Evolutionary conservation across 1,140 invertebrate genomes (phyloP), one percentile per base, ranked within the genome.

Genomic region (Doryteuthis pealeii): DNA sequence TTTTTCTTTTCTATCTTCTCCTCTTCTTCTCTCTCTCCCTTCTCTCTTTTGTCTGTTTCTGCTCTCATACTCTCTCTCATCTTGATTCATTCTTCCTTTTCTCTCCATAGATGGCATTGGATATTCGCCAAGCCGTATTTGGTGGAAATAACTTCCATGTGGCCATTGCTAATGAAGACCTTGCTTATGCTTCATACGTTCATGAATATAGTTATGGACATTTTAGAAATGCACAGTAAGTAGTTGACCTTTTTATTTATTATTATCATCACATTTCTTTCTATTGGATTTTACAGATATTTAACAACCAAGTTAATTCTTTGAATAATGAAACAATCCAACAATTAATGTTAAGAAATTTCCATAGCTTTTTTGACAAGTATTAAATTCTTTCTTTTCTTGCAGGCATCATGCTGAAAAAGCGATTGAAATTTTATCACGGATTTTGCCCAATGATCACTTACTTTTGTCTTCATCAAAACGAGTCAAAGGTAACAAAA

Each of bases 101-200:
- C 40, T 32, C 77, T 62, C 73, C 83, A 43, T 76, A 94, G 92
- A 92, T 92, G 83, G 95, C 94, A 0, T 84, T 96, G 77, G 88
- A 91, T 43, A 92, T 94, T 66, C 91, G 94, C 73, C 91, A 91
- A 82, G 86, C 89, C 73, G 91, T 96, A 82, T 97, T 96, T 89
- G 93, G 94, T 15, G 92, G 92, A 79, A 91, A 91, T 83, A 96
- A 95, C 89, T 91, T 97, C 72, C 92, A 93, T 83, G 93, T 96
- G 72, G 95, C 95, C 1, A 91, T 93, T 33, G 93, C 93, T 33
- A 92, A 95, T 86, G 95, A 96, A 89, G 95, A 97, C 89, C 88
- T 97, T 18, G 94, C 95, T 0, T 97, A 97, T 89, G 94, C 94
- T 40, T 91, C 94, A 26, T 97, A 97, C 86, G 95, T 97, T 14